Evolutionary conservation across 2,797 vertebrate genomes (phyloP).

Genomic region (Botia kubotai): DNA sequence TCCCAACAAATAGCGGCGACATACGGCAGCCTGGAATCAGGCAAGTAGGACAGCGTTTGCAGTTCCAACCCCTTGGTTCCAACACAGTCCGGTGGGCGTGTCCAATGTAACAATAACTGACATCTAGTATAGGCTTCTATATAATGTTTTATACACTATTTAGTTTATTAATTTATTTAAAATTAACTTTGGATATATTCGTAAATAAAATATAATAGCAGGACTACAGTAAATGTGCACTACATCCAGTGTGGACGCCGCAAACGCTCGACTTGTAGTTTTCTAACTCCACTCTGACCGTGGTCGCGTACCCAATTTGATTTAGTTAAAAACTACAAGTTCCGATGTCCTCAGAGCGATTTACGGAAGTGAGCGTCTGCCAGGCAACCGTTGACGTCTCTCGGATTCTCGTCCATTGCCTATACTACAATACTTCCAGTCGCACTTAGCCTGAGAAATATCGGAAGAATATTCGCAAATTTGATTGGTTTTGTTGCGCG

Average conservation of each 20-base stretch:
- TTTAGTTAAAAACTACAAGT: conserved; percentile 44
- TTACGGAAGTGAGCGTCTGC: conserved; percentile 57
- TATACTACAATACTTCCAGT: background rate
- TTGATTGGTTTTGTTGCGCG: background rate
- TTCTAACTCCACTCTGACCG: background rate
- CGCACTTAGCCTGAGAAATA: background rate
- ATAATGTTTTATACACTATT: background rate
- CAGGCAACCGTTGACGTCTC: conserved; percentile 46
- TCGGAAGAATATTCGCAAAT: background rate
- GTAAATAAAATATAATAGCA: too few relatives aligned
- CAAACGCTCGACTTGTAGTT: conserved; percentile 57
- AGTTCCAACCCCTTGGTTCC: conserved; percentile 57
- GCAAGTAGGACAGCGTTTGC: conserved; percentile 48
- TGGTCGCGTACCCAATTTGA: background rate
- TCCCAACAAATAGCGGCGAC: conserved; percentile 68
- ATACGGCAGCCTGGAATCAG: conserved; percentile 58
- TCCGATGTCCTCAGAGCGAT: conserved; percentile 1
- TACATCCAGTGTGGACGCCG: background rate
- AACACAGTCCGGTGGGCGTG: conserved; percentile 62
- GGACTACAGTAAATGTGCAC: background rate
- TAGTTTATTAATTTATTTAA: background rate
- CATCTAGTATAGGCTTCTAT: background rate
- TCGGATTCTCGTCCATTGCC: background rate
- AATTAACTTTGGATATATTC: background rate
- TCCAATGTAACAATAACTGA: background rate